Conservation (phyloP, 2,797 vertebrate species). For the Alectoris magna region DNA sequence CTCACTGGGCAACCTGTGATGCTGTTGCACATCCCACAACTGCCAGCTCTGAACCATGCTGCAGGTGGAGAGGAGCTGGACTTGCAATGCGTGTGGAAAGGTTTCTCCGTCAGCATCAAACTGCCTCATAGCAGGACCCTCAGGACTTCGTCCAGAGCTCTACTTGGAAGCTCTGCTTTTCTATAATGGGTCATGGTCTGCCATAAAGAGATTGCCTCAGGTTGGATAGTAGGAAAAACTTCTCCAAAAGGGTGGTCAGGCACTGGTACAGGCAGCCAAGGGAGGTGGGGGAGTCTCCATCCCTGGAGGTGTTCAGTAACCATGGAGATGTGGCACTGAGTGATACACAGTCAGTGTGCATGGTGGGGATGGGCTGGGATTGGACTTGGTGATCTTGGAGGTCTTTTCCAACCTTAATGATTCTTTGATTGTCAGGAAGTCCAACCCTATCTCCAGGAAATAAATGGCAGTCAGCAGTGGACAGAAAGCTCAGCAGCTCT, state of each 20-base stretch:
- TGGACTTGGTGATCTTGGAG: no score
- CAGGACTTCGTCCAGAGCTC: not conserved
- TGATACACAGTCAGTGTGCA: no score
- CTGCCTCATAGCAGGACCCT: not conserved
- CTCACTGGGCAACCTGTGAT: no score
- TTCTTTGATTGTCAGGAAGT: not conserved
- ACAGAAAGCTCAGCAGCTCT: not conserved
- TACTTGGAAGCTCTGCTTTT: not conserved
- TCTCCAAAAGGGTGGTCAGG: no score
- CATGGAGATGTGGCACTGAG: no score
- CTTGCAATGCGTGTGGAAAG: not conserved
- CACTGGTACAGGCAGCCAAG: no score
- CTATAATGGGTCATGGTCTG: not conserved
- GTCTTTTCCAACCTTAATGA: no score
- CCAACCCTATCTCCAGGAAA: not conserved
- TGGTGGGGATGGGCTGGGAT: no score
- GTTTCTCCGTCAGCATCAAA: not conserved
- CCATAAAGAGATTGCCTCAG: not conserved
- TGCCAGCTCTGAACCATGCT: fast-evolving
- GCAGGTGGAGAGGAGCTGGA: not conserved
- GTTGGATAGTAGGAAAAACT: no score
- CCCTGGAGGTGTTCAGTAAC: no score
- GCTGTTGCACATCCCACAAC: no score
- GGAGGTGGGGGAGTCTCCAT: no score
- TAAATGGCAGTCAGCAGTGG: not conserved